These are phyloP conservation scores for Propithecus coquereli DNA, from an alignment of 2,113 vertebrate species.

Conservation along the genomic window DNA sequence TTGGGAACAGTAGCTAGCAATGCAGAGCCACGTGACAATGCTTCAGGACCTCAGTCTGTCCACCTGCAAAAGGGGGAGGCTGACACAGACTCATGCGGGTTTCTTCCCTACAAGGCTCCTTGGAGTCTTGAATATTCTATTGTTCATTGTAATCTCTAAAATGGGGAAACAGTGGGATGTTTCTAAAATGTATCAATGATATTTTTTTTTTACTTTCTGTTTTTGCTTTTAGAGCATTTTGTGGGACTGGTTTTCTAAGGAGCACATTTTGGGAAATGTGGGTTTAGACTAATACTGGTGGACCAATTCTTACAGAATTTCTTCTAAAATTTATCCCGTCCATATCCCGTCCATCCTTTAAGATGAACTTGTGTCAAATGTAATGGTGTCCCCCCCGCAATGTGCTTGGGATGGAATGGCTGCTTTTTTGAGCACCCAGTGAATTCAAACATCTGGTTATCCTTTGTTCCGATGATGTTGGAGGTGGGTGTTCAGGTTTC, in stretches of 20 bases:
- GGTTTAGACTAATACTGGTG: not conserved
- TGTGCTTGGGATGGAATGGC: not conserved
- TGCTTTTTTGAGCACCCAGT: not conserved
- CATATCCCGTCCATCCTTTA: not conserved
- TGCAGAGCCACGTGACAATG: not conserved
- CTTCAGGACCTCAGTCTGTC: not conserved
- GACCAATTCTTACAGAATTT: not conserved
- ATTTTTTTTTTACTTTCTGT: not conserved
- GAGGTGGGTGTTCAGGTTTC: not conserved
- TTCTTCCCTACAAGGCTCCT: not conserved
- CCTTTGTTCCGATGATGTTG: not conserved
- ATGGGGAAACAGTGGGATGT: not conserved
- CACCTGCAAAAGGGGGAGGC: not conserved
- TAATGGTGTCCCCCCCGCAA: no score
- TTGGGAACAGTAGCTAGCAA: not conserved
- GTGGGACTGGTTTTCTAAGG: not conserved
- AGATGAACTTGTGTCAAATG: not conserved
- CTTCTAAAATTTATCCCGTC: not conserved
- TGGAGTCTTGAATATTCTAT: not conserved
- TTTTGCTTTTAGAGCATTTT: not conserved
- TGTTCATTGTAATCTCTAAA: constrained; percentile 1
- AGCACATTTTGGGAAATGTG: not conserved
- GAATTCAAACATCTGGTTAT: not conserved
- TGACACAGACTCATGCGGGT: not conserved
- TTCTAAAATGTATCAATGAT: not conserved